These are phyloP conservation scores for Willisornis vidua DNA, from an alignment of 2,113 vertebrate genomes.

Conservation along the genomic window DNA sequence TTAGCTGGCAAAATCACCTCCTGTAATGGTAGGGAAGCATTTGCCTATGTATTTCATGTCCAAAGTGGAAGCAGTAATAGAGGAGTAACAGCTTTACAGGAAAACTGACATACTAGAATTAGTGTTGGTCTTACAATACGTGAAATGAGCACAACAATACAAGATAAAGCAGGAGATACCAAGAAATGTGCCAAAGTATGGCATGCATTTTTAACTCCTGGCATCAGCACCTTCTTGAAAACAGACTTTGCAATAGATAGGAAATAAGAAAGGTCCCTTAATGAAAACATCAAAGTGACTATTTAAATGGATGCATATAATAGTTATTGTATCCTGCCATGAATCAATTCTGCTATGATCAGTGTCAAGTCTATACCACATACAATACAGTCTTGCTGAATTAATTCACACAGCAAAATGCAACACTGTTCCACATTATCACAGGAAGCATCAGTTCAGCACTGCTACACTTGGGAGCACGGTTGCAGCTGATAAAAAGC, in stretches of 20 bases:
- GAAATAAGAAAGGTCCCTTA: background rate
- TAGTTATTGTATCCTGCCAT: rapidly evolving
- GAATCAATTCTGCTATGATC: background rate
- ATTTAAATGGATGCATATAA: background rate
- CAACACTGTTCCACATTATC: background rate
- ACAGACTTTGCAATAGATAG: background rate
- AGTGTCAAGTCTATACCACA: background rate
- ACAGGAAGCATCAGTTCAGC: background rate
- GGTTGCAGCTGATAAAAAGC: background rate
- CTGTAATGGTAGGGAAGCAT: background rate
- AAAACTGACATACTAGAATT: background rate
- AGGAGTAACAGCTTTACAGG: background rate
- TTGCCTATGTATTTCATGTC: background rate
- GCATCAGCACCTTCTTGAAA: background rate
- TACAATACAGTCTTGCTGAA: background rate
- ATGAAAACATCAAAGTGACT: background rate
- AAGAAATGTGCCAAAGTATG: rapidly evolving
- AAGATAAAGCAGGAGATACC: background rate
- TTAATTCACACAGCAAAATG: background rate
- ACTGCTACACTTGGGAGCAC: background rate
- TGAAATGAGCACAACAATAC: background rate
- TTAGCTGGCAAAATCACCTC: background rate
- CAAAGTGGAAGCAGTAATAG: background rate
- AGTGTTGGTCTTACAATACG: rapidly evolving
- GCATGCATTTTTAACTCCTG: rapidly evolving